Evolutionary conservation across 1,140 invertebrate genomes (phyloP).

Genomic region (Lasioglossum baleicum): DNA sequence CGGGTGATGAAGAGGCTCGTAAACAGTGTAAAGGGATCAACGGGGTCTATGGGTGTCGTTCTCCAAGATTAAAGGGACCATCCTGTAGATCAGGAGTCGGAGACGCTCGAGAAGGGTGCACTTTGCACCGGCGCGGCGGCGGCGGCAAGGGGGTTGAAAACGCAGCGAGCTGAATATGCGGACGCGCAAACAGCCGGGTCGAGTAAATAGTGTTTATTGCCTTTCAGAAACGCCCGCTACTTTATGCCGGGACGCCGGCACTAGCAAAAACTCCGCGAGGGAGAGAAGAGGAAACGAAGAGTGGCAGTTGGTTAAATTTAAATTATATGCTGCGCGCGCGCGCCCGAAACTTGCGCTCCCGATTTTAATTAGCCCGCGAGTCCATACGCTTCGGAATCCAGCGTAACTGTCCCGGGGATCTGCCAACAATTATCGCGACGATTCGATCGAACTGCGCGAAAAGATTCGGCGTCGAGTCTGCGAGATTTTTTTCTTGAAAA

Average conservation of each 20-base stretch:
- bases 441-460: too few species aligned
- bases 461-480: too few species aligned
- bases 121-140: background rate
- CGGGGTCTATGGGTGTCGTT: conserved; percentile 7
- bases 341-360: conserved; percentile 20
- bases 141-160: background rate
- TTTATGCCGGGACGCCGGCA: conserved; percentile 4
- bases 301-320: conserved; percentile 45
- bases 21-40: conserved; percentile 23
- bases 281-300: conserved; percentile 10
- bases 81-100: background rate
- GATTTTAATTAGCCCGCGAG: conserved; percentile 37
- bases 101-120: background rate
- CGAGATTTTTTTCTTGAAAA: too few species aligned
- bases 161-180: conserved; percentile 26
- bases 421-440: too few species aligned
- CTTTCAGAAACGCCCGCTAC: conserved; percentile 30
- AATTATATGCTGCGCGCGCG: conserved; percentile 31
- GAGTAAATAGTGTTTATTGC: conserved; percentile 43
- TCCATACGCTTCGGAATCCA: background rate
- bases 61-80: conserved; percentile 18
- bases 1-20: background rate
- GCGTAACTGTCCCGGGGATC: too few species aligned
- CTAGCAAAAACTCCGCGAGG: background rate
- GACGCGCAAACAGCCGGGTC: conserved; percentile 30